Evolutionary conservation across 2,797 vertebrate species (phyloP).

Genomic region (Spondyliosoma cantharus): DNA sequence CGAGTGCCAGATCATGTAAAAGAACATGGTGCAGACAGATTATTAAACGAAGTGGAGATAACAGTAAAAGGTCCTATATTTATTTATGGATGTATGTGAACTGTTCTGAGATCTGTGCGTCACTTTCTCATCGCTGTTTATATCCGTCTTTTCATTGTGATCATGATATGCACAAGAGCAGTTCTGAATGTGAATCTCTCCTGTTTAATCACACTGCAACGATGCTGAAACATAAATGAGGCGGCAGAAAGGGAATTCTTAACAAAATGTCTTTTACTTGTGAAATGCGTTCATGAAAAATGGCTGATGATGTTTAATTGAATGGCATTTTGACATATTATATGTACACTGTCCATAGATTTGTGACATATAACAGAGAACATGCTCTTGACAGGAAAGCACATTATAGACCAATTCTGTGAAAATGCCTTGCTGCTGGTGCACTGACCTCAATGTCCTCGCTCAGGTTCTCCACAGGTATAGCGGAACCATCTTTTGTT

Average conservation of each 20-base stretch:
- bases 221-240: too few relatives aligned
- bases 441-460: conserved; percentile 89
- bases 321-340: not conserved
- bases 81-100: not conserved
- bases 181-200: too few relatives aligned
- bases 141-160: not conserved
- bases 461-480: conserved; percentile 85
- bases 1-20: not conserved
- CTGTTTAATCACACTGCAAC: not conserved
- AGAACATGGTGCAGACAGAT: not conserved
- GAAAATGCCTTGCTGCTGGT: not conserved
- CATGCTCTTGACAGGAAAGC: conserved; percentile 11
- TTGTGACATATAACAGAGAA: not conserved
- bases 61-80: not conserved
- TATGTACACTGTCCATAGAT: not conserved
- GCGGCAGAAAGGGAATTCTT: too few relatives aligned
- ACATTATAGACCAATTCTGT: not conserved
- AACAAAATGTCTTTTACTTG: too few relatives aligned
- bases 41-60: not conserved
- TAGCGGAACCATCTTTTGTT: conserved; percentile 79
- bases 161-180: not conserved
- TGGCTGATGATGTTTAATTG: not conserved
- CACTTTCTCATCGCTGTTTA: not conserved
- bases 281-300: not conserved
- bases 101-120: not conserved